Percentiles rank a stretch among this genome's conserved stretches.
Conservation (phyloP, 2,113 vertebrate species). For the Campylomormyrus tamandua region DNA sequence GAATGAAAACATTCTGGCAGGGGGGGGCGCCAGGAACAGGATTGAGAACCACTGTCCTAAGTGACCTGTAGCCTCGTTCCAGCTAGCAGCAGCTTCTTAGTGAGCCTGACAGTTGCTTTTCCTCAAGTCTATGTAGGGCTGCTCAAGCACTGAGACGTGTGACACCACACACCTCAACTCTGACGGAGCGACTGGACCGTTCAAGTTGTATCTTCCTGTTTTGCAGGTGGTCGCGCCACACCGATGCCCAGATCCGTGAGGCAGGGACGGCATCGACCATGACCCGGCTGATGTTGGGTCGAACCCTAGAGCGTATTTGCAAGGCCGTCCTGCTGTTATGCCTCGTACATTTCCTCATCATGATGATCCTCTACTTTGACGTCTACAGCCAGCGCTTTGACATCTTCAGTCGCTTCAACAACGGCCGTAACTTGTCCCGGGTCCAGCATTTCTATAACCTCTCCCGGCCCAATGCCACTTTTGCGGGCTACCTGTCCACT, state of each 20-base stretch:
- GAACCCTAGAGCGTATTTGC: conserved; percentile 97
- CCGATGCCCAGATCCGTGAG: conserved; percentile 50
- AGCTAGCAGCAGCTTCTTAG: not conserved
- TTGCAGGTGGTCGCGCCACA: conserved; percentile 25
- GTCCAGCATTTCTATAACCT: conserved; percentile 73
- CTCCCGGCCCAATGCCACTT: conserved; percentile 73
- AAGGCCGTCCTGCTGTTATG: conserved; percentile 96
- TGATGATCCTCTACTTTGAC: conserved; percentile 97
- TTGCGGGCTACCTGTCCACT: conserved; percentile 57
- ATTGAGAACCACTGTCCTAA: not conserved
- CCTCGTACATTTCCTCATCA: conserved; percentile 92
- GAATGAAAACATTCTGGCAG: too few relatives aligned
- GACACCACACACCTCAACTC: not conserved
- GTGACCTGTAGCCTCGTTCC: not conserved
- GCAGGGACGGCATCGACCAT: conserved; percentile 71
- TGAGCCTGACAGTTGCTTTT: not conserved
- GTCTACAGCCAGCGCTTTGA: conserved; percentile 93
- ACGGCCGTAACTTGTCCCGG: conserved; percentile 63
- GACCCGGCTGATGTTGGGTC: conserved; percentile 96
- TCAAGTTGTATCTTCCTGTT: not conserved
- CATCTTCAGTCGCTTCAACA: conserved; percentile 96
- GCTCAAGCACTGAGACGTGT: not conserved
- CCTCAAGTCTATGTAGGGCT: not conserved
- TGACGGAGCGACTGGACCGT: not conserved
- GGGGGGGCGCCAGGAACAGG: too few relatives aligned